Conservation (phyloP, 2,113 vertebrate genomes). For the Pitta sordida region DNA sequence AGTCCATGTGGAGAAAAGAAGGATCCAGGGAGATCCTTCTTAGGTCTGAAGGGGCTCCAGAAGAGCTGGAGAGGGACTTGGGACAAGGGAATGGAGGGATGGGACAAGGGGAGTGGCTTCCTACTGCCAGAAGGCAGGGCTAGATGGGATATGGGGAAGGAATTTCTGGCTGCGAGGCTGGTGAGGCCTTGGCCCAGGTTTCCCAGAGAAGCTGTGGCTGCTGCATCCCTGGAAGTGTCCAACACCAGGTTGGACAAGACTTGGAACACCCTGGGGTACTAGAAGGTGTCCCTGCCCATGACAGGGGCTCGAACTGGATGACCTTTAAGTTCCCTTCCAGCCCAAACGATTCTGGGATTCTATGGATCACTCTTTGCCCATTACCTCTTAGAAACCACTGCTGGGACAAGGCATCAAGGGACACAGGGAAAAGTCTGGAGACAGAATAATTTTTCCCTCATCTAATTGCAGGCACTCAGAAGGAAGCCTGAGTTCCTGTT, state of each 20-base stretch:
- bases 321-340: background rate
- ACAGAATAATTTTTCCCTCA: background rate
- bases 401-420: background rate
- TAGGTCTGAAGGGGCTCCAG: too few species aligned
- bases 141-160: background rate
- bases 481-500: rapidly evolving
- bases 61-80: too few species aligned
- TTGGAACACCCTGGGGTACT: rapidly evolving
- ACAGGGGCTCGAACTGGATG: too few species aligned
- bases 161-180: background rate
- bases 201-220: background rate
- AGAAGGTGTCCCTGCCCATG: background rate
- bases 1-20: too few species aligned
- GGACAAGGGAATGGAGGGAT: too few species aligned
- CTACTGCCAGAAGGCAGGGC: too few species aligned
- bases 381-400: background rate
- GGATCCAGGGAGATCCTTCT: too few species aligned
- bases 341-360: background rate
- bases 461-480: background rate
- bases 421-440: background rate
- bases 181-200: rapidly evolving
- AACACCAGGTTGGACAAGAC: rapidly evolving
- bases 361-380: background rate
- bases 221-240: background rate
- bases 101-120: too few species aligned